Evolutionary conservation across 2,888 invertebrate genomes (phyloP), one percentile per base, ranked within the genome.

Genomic region (Apamea sordens): DNA sequence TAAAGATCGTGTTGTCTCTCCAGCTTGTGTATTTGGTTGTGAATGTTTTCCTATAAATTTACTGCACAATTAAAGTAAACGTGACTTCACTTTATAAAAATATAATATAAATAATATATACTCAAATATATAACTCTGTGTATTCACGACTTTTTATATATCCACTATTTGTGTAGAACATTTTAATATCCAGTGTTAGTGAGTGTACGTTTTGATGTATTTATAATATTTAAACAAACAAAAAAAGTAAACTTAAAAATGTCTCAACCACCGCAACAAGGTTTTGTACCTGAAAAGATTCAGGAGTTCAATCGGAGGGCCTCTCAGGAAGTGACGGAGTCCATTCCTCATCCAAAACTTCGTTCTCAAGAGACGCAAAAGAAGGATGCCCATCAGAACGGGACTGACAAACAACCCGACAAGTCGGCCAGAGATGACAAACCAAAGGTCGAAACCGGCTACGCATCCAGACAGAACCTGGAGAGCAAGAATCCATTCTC

Each of bases 401-500:
- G 93, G 5, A 90, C 90, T 1, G 93, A 93, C 21, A 89, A 84
- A 65, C 74, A 88, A 18, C 88, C 88, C 4, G 93, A 94, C 5
- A 92, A 93, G 82, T 78, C 89, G 1, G 67, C 73, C 7, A 90
- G 91, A 88, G 93, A 93, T 6, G 93, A 94, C 0, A 94, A 94
- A 82, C 80, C 92, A 0, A 94, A 94, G 74, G 89, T 88, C 0
- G 89, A 89, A 68, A 89, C 90, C 0, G 95, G 91, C 21, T 92
- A 92, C 72, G 92, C 90, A 36, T 91, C 94, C 24, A 92, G 95
- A 21, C 93, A 91, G 61, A 92, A 89, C 32, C 92, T 93, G 44
- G 96, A 96, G 32, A 94, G 91, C 83, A 96, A 96, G 90, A 96
- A 96, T 63, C 96, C 96, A 0, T 96, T 96, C 82, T 95, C 97